phyloP scores from a whole-genome alignment of 2,113 vertebrate genomes.

The Ptyas mucosa region DNA sequence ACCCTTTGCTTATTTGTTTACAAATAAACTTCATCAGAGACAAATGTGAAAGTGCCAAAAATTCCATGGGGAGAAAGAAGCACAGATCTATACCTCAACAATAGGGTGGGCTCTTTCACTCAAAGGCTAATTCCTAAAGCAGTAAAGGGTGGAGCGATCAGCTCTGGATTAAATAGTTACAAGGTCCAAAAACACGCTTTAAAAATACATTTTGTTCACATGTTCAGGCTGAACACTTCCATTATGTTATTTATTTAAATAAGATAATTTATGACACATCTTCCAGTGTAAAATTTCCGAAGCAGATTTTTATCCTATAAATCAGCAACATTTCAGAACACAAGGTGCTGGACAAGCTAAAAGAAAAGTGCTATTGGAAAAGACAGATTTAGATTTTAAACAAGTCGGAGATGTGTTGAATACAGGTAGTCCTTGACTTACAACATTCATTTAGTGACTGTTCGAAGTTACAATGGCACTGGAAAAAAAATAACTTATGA shows the following conservation, averaged over 20 bases:
- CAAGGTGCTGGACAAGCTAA: not conserved
- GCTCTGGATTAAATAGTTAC: not conserved
- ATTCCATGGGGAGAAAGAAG: not conserved
- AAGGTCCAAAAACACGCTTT: not conserved
- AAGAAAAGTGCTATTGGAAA: not conserved
- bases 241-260: not conserved
- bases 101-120: not conserved
- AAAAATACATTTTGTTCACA: not conserved
- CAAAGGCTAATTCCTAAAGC: not conserved
- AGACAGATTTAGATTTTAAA: not conserved
- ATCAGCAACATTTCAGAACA: not conserved
- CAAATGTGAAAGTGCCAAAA: not conserved
- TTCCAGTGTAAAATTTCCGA: not conserved
- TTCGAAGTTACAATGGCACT: no score
- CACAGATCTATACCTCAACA: not conserved
- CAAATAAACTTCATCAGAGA: conserved; percentile 18
- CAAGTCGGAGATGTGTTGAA: not conserved
- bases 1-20: conserved; percentile 1
- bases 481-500: no score
- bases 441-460: no score
- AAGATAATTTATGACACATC: not conserved
- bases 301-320: not conserved
- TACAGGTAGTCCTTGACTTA: no score
- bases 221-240: not conserved
- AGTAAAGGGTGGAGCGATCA: not conserved